Evolutionary conservation across 2,888 invertebrate species (phyloP), one percentile per base, ranked within the genome.

Genomic region (Margaritifera margaritifera): DNA sequence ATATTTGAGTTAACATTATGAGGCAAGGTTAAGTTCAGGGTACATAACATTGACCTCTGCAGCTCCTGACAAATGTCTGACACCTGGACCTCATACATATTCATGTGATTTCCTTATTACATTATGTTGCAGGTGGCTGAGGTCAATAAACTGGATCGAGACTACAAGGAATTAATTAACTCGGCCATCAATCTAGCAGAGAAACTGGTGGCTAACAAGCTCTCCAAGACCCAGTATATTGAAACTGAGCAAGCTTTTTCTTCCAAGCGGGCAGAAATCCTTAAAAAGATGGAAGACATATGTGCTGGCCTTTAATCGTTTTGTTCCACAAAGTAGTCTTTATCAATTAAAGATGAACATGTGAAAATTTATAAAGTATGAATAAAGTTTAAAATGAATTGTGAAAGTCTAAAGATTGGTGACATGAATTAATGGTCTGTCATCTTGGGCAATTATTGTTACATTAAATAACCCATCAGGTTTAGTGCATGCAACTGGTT

Each of bases 191-290:
- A 91, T 24, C 91, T 91, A 71, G 91, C 92, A n/a, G 93, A 94
- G 77, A 93, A 92, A 84, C 88, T 94, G 56, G 92, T 93, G 25
- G 90, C 91, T 6, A 92, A 92, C 18, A 93, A 93, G 88, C 90
- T 93, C 78, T 90, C 89, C 63, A 91, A 93, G 72, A 91, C 91
- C 69, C 91, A 91, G 75, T 93, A 93, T 84, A 87, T 93, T 55
- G 93, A 93, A 57, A 90, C 90, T 22, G 93, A 93, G 80, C 88
- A 90, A 63, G 88, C 87, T 27, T 90, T 92, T 54, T 89, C 90
- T 51, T 91, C 91, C 80, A 93, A 93, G 86, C 92, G 92, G 72
- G 92, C 92, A 66, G 93, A 93, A 58, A 80, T 89, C 54, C 82
- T 84, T 62, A 82, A 84, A 64, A 90, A 89, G 77, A 90, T 90